Conservation (phyloP, 1,140 invertebrate species). For the Scaptomyza hsui region DNA sequence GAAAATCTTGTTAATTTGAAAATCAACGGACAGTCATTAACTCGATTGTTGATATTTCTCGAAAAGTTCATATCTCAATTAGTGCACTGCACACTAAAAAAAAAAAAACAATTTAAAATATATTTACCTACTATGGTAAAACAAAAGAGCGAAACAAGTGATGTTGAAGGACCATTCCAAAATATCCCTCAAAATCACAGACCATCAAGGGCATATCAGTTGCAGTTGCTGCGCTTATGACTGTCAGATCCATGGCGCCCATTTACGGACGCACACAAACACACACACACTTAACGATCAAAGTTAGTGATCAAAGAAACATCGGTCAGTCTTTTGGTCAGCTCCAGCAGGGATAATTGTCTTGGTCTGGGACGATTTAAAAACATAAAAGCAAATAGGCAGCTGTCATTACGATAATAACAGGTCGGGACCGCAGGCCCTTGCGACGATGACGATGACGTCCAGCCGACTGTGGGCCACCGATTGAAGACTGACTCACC, state of each 20-base stretch:
- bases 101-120: no score
- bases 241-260: slow-evolving; percentile 43
- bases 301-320: slow-evolving; percentile 39
- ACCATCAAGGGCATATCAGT: slow-evolving; percentile 65
- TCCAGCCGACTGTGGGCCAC: slow-evolving; percentile 24
- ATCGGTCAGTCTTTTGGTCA: slow-evolving; percentile 18
- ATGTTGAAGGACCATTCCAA: no score
- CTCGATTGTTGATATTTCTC: no score
- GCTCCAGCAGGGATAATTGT: slow-evolving; percentile 70
- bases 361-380: slow-evolving; percentile 66
- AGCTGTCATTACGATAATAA: slow-evolving; percentile 75
- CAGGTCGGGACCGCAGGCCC: slow-evolving; percentile 66
- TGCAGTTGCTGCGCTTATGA: slow-evolving; percentile 44
- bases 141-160: no score
- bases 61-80: no score
- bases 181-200: background rate
- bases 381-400: slow-evolving; percentile 77
- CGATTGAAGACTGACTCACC: slow-evolving; percentile 49
- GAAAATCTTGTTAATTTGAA: no score
- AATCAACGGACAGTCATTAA: no score
- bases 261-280: slow-evolving; percentile 28
- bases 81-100: no score
- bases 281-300: background rate
- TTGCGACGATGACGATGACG: slow-evolving; percentile 20
- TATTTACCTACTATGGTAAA: no score